Base-by-base conservation (phyloP, 2,797 vertebrate genomes). In the Gymnodraco acuticeps region DNA sequence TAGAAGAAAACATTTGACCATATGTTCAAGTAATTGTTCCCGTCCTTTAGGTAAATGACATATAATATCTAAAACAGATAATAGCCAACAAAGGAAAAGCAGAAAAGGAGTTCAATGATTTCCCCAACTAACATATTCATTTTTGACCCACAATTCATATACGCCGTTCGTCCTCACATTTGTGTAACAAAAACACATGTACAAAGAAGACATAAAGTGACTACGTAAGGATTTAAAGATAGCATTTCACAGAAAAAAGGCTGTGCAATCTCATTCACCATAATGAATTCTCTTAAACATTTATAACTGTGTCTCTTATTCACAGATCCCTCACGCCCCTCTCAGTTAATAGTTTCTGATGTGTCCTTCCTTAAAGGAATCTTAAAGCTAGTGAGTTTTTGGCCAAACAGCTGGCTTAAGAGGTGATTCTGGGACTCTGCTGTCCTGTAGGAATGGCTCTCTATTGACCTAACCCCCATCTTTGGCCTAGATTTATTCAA, bases 381-480 rank as follows among this genome's bases (percentile, higher is more conserved):
- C 94, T 99, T 99, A 95, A 99, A 99, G 95, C 98, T 97, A 79
- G 98, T 98, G 88, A 99, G 95, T 95, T 97, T 98, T 85, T 98
- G 98, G 81, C 98, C 98, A 77, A 99, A 99, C 84, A 99, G 95
- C 90, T 99, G 98, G 94, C 96, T 99, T 84, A 99, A 95, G 85
- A 99, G 96, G 95, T 97, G 94, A 88, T 96, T 99, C 92, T 99
- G 98, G 74, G 98, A 98, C 91, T 98, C 97, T 1, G 97, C 97
- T 0, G 98, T 99, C 93, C 96, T 95, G 90, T 95, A 97, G 69
- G 95, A 95, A 60, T 94, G 95, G 4, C 95, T 88, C 61, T 95
- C 90, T 56, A 94, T 81, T 0, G 95, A 90, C 82, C 96, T 96
- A 60, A 95, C 87, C 48, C 95, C 94, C 16, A 91, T 92, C 87